These are phyloP conservation scores for Sceloporus undulatus DNA, from an alignment of 2,113 vertebrate species.

Conservation along the genomic window DNA sequence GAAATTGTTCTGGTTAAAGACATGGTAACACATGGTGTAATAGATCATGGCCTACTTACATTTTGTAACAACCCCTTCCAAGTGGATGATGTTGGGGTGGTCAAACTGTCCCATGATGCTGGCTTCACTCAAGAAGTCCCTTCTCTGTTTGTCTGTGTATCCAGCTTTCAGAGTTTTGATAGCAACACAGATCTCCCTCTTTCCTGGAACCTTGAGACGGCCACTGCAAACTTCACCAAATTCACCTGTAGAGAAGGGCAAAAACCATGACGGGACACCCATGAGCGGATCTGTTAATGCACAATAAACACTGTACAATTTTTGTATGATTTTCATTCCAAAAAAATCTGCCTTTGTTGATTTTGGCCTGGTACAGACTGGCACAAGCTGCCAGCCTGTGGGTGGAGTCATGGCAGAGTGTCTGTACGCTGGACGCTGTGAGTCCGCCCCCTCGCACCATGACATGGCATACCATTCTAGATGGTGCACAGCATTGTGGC, in stretches of 20 bases:
- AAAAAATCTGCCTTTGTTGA: background rate
- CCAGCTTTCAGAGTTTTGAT: constrained; percentile 98
- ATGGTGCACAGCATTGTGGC: no score
- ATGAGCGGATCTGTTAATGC: constrained; percentile 17
- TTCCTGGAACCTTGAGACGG: constrained; percentile 95
- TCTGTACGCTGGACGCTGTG: no score
- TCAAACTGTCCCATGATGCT: constrained; percentile 99
- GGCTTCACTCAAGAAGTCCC: constrained; percentile 97
- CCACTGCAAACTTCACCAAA: constrained; percentile 98
- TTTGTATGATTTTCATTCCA: background rate
- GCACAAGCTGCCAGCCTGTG: no score
- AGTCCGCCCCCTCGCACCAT: no score
- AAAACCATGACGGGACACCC: constrained; percentile 16
- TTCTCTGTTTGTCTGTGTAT: constrained; percentile 95
- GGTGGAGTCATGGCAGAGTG: no score
- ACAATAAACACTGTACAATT: background rate
- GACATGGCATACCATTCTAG: no score
- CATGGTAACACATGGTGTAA: background rate
- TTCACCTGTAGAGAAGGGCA: constrained; percentile 82
- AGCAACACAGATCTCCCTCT: constrained; percentile 97
- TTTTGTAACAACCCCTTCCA: constrained; percentile 98
- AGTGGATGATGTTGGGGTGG: constrained; percentile 97
- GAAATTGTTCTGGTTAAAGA: constrained; percentile 59
- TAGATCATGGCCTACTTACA: constrained; percentile 82
- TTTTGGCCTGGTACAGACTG: no score